Evolutionary conservation across 2,888 invertebrate species (phyloP).

Genomic region (Ophraella communa): DNA sequence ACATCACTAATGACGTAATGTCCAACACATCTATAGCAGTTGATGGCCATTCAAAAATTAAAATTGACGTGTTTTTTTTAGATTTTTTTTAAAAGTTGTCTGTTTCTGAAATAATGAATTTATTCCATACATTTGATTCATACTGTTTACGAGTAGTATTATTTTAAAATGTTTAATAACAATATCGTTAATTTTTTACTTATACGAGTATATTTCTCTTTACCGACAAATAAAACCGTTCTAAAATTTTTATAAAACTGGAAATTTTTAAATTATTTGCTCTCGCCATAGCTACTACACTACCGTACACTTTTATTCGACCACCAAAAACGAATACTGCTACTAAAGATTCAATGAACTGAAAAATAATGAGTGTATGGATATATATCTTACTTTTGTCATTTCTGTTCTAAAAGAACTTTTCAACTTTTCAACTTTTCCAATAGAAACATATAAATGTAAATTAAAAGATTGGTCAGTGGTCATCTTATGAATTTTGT

Average conservation of each 20-base stretch:
- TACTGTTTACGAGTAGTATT: too few relatives aligned
- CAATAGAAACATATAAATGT: conserved; percentile 44
- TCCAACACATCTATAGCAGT: too few relatives aligned
- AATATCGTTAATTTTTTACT: background rate
- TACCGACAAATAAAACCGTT: background rate
- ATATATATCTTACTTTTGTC: conserved; percentile 44
- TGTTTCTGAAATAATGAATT: too few relatives aligned
- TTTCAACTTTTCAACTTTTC: conserved; percentile 41
- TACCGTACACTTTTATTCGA: conserved; percentile 4
- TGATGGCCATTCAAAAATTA: too few relatives aligned
- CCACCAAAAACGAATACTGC: conserved; percentile 21
- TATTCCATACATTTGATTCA: too few relatives aligned
- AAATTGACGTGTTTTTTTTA: too few relatives aligned
- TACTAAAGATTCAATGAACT: conserved; percentile 29
- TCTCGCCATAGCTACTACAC: too few relatives aligned
- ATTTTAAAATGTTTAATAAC: too few relatives aligned
- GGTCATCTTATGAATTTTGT: conserved; percentile 27
- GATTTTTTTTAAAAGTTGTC: too few relatives aligned
- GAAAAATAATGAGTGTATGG: conserved; percentile 43
- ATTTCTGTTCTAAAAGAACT: conserved; percentile 34
- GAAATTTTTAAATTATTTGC: background rate
- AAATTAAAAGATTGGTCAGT: conserved; percentile 46
- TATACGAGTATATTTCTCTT: background rate
- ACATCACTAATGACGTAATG: too few relatives aligned
- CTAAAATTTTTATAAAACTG: background rate